Evolutionary conservation across 1,140 invertebrate genomes (phyloP).

Genomic region (Drosophila willistoni): DNA sequence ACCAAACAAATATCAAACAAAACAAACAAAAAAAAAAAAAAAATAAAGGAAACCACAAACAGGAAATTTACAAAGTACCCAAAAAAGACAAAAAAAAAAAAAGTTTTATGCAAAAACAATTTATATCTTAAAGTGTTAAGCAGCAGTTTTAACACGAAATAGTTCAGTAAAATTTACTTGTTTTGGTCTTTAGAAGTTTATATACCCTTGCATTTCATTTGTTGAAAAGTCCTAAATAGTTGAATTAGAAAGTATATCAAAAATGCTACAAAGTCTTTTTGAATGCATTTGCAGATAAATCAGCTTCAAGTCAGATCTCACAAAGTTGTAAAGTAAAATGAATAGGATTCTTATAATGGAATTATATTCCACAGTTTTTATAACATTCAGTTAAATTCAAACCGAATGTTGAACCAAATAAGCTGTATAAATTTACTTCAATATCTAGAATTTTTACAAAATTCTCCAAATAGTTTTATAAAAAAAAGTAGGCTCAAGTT

Average conservation of each 20-base stretch:
- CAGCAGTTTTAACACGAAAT: neutral
- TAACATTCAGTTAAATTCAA: too few relatives aligned
- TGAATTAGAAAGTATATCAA: too few relatives aligned
- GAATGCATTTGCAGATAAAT: too few relatives aligned
- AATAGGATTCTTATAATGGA: too few relatives aligned
- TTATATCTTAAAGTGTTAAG: conserved; percentile 16
- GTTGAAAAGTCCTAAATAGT: too few relatives aligned
- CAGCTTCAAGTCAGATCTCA: neutral
- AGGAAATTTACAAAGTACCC: conserved; percentile 21
- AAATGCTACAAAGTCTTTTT: too few relatives aligned
- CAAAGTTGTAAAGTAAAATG: too few relatives aligned
- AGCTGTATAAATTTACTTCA: neutral
- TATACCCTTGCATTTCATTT: neutral
- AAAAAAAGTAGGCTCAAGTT: neutral
- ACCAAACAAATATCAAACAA: conserved; percentile 19
- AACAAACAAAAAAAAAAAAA: neutral
- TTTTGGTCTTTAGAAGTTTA: neutral
- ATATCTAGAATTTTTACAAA: neutral
- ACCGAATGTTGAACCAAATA: too few relatives aligned
- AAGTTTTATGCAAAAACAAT: neutral
- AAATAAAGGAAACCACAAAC: conserved; percentile 27
- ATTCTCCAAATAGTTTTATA: neutral
- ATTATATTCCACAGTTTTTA: too few relatives aligned
- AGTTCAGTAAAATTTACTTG: neutral
- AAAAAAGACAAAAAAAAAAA: conserved; percentile 1